Percentiles rank a stretch among this genome's conserved stretches.
Conservation (phyloP, 2,888 invertebrate genomes). For the Sacculina carcini region DNA sequence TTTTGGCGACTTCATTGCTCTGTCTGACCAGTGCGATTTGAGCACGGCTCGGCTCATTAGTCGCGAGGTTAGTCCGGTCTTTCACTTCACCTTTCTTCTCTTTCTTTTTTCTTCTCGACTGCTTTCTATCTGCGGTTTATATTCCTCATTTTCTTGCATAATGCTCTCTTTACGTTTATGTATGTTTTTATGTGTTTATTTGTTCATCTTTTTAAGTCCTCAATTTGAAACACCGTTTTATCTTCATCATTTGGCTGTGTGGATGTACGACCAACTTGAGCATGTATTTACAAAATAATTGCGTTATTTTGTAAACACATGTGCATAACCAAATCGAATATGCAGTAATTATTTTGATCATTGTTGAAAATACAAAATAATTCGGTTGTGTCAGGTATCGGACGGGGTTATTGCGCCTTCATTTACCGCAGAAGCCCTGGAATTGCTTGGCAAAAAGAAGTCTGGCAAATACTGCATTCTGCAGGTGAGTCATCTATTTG, state of each 20-base stretch:
- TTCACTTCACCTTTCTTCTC: no score
- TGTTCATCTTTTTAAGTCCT: no score
- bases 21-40: conserved; percentile 72
- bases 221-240: no score
- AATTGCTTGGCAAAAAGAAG: conserved; percentile 76
- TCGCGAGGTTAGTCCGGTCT: conserved; percentile 25
- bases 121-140: no score
- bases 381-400: conserved; percentile 40
- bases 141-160: no score
- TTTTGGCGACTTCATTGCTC: conserved; percentile 87
- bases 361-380: not conserved
- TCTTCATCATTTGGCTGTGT: no score
- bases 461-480: conserved; percentile 71
- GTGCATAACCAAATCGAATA: not conserved
- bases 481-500: conserved; percentile 25
- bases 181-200: no score
- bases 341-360: not conserved
- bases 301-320: not conserved
- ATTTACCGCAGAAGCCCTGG: conserved; percentile 54
- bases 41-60: conserved; percentile 76
- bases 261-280: no score
- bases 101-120: no score
- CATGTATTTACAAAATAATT: no score
- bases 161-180: no score
- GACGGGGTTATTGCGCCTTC: conserved; percentile 96